Evolutionary conservation across 2,888 invertebrate genomes (phyloP).

Genomic region (Cheilosia vulpina): DNA sequence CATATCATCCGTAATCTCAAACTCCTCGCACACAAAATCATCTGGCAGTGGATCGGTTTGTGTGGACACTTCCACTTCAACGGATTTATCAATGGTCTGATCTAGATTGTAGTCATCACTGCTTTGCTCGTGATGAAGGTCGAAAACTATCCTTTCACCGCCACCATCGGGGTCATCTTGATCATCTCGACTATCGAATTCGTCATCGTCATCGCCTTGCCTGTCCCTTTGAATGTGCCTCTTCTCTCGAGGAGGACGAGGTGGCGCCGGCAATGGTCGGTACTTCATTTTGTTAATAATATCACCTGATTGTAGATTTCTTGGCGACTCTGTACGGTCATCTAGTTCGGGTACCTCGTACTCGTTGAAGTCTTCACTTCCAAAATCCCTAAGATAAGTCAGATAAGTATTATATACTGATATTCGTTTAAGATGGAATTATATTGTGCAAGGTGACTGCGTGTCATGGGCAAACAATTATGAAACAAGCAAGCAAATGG

Average conservation of each 20-base stretch:
- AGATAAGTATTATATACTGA: slow-evolving; percentile 22
- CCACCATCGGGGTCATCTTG: slow-evolving; percentile 78
- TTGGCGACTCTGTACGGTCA: slow-evolving; percentile 82
- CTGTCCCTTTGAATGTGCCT: slow-evolving; percentile 80
- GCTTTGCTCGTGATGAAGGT: slow-evolving; percentile 75
- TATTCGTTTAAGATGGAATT: slow-evolving; percentile 14
- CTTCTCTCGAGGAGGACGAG: slow-evolving; percentile 90
- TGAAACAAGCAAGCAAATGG: slow-evolving; percentile 14
- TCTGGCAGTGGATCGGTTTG: slow-evolving; percentile 94
- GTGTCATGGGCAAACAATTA: slow-evolving; percentile 10
- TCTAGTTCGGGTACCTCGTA: slow-evolving; percentile 84
- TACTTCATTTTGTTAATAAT: slow-evolving; percentile 93
- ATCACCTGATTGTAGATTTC: slow-evolving; percentile 89
- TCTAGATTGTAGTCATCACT: slow-evolving; percentile 81
- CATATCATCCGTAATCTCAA: slow-evolving; percentile 83
- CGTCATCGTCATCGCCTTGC: slow-evolving; percentile 80
- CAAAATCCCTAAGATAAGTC: slow-evolving; percentile 58
- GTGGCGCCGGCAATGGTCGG: slow-evolving; percentile 93
- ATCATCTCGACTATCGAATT: slow-evolving; percentile 77
- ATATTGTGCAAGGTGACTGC: slow-evolving; percentile 48
- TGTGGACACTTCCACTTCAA: slow-evolving; percentile 90
- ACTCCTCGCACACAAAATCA: slow-evolving; percentile 88
- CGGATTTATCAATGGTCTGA: slow-evolving; percentile 78
- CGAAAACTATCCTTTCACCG: slow-evolving; percentile 71
- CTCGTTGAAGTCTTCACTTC: slow-evolving; percentile 80